Conservation (phyloP, 2,797 vertebrate genomes). For the Chromobotia macracanthus region DNA sequence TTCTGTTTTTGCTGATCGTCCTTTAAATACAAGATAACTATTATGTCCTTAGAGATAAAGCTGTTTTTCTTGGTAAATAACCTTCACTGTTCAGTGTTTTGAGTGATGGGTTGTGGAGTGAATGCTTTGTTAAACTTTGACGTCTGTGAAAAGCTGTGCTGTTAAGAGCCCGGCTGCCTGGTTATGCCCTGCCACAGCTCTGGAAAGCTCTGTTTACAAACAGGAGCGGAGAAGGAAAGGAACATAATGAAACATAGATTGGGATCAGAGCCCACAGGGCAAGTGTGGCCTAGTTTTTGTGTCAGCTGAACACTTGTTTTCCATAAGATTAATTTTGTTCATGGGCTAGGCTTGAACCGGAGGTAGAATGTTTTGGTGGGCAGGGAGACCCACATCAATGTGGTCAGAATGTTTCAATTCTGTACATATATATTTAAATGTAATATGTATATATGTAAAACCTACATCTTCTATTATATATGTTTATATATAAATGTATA, state of each 20-base stretch:
- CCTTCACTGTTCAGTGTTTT: conserved; percentile 7
- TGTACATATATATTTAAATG: too few relatives aligned
- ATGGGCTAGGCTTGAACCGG: conserved; percentile 52
- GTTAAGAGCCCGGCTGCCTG: conserved; percentile 46
- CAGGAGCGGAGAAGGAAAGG: conserved; percentile 54
- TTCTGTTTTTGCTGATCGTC: conserved; percentile 32
- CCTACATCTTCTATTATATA: too few relatives aligned
- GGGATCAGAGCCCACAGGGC: conserved; percentile 73
- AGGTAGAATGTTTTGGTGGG: conserved; percentile 33
- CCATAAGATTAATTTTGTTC: conserved; percentile 33
- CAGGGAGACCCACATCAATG: neutral
- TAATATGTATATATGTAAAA: too few relatives aligned
- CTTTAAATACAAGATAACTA: neutral
- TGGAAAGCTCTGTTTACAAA: conserved; percentile 61
- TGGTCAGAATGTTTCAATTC: neutral
- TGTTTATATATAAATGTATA: too few relatives aligned
- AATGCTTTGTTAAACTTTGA: conserved; percentile 15
- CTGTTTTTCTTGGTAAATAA: conserved; percentile 37
- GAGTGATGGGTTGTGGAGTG: conserved; percentile 9
- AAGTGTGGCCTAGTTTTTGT: conserved; percentile 75
- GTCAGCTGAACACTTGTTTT: conserved; percentile 59
- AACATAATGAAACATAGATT: conserved; percentile 79
- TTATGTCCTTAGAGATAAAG: conserved; percentile 11
- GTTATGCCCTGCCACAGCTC: conserved; percentile 53
- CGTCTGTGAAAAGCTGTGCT: conserved; percentile 1